phyloP scores from a whole-genome alignment of 2,888 invertebrate species.

The Drosophila paramelanica region DNA sequence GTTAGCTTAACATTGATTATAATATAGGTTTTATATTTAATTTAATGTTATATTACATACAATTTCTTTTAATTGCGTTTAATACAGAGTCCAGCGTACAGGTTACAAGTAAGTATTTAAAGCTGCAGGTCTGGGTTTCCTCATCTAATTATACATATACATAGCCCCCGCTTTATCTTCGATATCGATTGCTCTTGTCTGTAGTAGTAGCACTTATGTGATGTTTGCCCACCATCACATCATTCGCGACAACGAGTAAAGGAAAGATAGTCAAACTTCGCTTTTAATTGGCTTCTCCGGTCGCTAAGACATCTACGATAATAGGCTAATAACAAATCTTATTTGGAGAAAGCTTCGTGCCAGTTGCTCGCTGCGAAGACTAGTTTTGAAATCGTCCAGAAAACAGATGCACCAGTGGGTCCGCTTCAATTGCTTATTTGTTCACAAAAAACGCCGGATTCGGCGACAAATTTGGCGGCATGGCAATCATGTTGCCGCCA shows the following conservation, averaged over 20 bases:
- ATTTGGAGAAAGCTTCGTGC: slow-evolving; percentile 19
- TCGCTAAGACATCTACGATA: slow-evolving; percentile 31
- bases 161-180: slow-evolving; percentile 8
- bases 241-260: slow-evolving; percentile 1
- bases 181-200: neutral
- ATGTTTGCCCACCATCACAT: slow-evolving; percentile 3
- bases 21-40: slow-evolving; percentile 41
- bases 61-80: slow-evolving; percentile 65
- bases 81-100: slow-evolving; percentile 65
- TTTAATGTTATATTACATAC: slow-evolving; percentile 59
- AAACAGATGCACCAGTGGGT: neutral
- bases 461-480: slow-evolving; percentile 78
- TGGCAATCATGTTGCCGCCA: slow-evolving; percentile 66
- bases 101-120: slow-evolving; percentile 39
- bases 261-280: slow-evolving; percentile 1
- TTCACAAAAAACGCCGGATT: slow-evolving; percentile 84
- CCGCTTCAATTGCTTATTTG: slow-evolving; percentile 70
- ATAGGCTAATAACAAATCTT: slow-evolving; percentile 36
- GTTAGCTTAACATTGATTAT: slow-evolving; percentile 50
- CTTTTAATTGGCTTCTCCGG: slow-evolving; percentile 5
- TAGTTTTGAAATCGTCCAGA: slow-evolving; percentile 39
- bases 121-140: slow-evolving; percentile 40
- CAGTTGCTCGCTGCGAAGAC: slow-evolving; percentile 27
- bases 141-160: slow-evolving; percentile 27
- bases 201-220: slow-evolving; percentile 1